Percentiles rank a stretch among this genome's conserved stretches.
Evolutionary conservation across 1,140 invertebrate species (phyloP).

Genomic region (Magallana angulata): DNA sequence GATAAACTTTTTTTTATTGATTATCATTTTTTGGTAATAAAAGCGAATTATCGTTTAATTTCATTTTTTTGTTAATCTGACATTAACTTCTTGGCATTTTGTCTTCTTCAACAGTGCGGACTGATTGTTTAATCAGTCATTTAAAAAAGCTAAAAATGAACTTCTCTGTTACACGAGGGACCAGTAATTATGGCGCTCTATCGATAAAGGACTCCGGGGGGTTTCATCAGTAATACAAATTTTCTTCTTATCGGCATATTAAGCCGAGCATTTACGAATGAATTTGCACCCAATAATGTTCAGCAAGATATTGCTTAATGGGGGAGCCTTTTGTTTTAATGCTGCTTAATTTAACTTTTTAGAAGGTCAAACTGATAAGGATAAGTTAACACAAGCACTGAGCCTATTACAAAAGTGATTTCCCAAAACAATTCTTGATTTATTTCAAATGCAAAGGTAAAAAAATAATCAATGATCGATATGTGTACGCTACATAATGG

Average conservation of each 20-base stretch:
- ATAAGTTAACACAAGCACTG: neutral
- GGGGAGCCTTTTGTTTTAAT: neutral
- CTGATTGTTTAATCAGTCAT: constrained; percentile 27
- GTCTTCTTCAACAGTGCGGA: neutral
- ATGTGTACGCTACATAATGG: neutral
- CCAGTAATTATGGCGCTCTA: constrained; percentile 1
- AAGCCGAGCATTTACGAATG: neutral
- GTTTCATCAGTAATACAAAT: neutral
- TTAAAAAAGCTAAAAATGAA: neutral
- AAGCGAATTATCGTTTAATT: neutral
- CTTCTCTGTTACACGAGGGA: neutral
- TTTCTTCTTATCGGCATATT: constrained; percentile 10
- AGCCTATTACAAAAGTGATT: neutral
- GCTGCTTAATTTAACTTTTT: neutral
- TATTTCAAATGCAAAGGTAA: neutral
- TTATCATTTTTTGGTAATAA: neutral
- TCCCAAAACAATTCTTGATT: neutral
- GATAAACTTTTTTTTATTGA: neutral
- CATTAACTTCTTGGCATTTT: neutral
- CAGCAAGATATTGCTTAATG: neutral
- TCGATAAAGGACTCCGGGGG: constrained; percentile 18
- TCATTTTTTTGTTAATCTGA: neutral
- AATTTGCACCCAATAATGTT: constrained; percentile 11
- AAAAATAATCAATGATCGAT: constrained; percentile 1
- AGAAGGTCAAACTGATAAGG: neutral